These are phyloP conservation scores for Phalanger gymnotis DNA, from an alignment of 2,797 vertebrate species.

Conservation along the genomic window DNA sequence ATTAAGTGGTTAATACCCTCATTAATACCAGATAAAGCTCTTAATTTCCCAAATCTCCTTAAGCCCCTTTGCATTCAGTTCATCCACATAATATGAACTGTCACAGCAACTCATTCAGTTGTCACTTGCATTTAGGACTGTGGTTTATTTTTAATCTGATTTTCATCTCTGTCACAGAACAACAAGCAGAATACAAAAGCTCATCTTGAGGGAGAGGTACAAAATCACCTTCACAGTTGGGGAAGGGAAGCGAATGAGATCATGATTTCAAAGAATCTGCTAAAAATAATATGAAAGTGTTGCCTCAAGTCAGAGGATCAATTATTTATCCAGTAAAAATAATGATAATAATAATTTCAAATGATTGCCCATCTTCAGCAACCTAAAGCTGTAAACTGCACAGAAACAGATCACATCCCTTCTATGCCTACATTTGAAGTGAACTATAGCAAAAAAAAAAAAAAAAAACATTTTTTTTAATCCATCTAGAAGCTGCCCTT, in stretches of 20 bases:
- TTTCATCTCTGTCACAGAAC: constrained; percentile 66
- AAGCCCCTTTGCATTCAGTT: constrained; percentile 62
- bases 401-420: background rate
- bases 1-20: background rate
- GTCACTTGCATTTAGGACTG: constrained; percentile 67
- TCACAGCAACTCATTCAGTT: constrained; percentile 75
- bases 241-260: constrained; percentile 66
- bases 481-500: background rate
- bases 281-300: constrained; percentile 24
- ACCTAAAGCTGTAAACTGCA: background rate
- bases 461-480: background rate
- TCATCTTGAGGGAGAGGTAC: constrained; percentile 66
- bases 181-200: constrained; percentile 63
- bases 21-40: constrained; percentile 41
- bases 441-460: background rate
- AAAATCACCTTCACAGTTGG: constrained; percentile 63
- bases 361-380: background rate
- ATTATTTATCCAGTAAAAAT: background rate
- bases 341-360: background rate
- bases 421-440: background rate
- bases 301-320: constrained; percentile 41
- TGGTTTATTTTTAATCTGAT: constrained; percentile 78
- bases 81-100: constrained; percentile 68
- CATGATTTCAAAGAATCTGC: constrained; percentile 72
- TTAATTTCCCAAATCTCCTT: constrained; percentile 57